Evolutionary conservation across 2,888 invertebrate species (phyloP).

Genomic region (Lagria hirta): DNA sequence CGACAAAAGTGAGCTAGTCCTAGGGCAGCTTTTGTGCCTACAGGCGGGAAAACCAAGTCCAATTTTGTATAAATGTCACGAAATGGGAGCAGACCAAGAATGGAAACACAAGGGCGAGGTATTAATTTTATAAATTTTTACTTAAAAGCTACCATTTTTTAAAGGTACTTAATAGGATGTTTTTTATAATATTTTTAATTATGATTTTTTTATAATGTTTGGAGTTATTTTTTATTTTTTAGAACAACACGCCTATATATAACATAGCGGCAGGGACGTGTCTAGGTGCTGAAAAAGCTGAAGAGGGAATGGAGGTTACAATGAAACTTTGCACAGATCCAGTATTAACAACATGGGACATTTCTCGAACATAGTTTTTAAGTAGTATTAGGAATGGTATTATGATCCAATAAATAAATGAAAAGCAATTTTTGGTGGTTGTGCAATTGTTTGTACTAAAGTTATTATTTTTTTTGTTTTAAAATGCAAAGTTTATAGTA

Average conservation of each 20-base stretch:
- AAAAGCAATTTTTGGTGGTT: no score
- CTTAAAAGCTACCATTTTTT: no score
- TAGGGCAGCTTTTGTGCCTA: slow-evolving; percentile 82
- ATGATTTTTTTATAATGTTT: slow-evolving; percentile 8
- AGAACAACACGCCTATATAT: slow-evolving; percentile 76
- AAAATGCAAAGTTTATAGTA: no score
- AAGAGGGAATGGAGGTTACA: slow-evolving; percentile 55
- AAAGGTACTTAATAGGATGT: no score
- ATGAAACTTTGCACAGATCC: slow-evolving; percentile 65
- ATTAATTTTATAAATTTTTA: no score
- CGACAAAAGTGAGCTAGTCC: slow-evolving; percentile 76
- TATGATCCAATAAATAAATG: no score
- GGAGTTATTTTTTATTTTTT: slow-evolving; percentile 40
- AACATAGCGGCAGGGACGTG: slow-evolving; percentile 87
- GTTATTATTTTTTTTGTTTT: no score
- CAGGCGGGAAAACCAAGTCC: slow-evolving; percentile 71
- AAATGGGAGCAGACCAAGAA: slow-evolving; percentile 87
- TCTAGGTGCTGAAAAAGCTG: slow-evolving; percentile 60
- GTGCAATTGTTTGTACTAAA: no score
- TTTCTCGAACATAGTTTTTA: no score
- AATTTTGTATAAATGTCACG: slow-evolving; percentile 86
- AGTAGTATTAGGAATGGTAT: no score
- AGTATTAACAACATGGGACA: slow-evolving; percentile 59
- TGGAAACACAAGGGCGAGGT: slow-evolving; percentile 83
- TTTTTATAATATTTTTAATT: no score